These are phyloP conservation scores for Chloroceryle amazona DNA, from an alignment of 2,797 vertebrate genomes.

Conservation along the genomic window DNA sequence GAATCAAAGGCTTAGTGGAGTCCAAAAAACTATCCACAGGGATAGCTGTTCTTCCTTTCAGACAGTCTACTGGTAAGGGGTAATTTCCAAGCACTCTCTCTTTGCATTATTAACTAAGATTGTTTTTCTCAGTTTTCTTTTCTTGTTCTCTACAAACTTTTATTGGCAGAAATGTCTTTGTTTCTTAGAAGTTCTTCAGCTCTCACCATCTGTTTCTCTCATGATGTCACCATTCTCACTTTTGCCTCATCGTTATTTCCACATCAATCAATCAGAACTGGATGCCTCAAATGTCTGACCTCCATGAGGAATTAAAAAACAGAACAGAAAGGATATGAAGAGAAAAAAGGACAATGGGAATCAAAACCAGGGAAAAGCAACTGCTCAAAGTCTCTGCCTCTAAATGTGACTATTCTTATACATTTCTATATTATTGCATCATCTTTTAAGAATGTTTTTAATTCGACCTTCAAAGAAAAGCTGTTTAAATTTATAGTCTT, in stretches of 20 bases:
- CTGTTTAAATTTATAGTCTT: not conserved
- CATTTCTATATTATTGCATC: not conserved
- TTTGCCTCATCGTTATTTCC: constrained; percentile 61
- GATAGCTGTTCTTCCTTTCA: not conserved
- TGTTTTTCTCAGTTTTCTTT: constrained; percentile 48
- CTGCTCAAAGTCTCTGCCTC: not conserved
- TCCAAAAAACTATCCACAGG: not conserved
- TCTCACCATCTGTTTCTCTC: constrained; percentile 65
- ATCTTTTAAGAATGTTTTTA: not conserved
- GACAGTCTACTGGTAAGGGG: not conserved
- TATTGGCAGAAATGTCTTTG: constrained; percentile 61
- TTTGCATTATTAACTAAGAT: not conserved
- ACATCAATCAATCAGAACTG: constrained; percentile 15
- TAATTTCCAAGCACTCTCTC: not conserved
- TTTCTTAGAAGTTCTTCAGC: constrained; percentile 66
- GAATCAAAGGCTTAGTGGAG: not conserved
- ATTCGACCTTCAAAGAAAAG: not conserved
- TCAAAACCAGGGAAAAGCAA: not conserved
- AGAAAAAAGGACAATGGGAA: not conserved
- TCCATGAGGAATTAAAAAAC: constrained; percentile 10
- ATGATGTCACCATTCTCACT: constrained; percentile 62
- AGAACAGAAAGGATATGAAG: constrained; percentile 1
- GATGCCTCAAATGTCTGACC: constrained; percentile 31
- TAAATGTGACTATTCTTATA: not conserved
- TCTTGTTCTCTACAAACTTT: constrained; percentile 51